Evolutionary conservation across 2,797 vertebrate genomes (phyloP).

Genomic region (Sibirionetta formosa): DNA sequence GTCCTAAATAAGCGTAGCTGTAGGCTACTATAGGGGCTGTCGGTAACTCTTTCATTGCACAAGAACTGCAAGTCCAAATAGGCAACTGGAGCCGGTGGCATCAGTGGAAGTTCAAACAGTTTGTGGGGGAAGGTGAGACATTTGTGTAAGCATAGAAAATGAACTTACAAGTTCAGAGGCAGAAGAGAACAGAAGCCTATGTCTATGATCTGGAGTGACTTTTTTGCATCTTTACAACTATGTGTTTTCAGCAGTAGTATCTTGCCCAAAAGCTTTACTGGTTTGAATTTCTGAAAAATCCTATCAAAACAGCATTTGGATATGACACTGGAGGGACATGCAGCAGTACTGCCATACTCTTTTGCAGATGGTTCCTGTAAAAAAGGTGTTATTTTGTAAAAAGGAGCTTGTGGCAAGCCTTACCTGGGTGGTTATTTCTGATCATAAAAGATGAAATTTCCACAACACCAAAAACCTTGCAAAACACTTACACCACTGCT

Average conservation of each 20-base stretch:
- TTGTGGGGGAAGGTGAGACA: rapidly evolving
- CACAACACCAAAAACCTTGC: neutral
- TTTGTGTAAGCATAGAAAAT: neutral
- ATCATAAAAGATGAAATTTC: neutral
- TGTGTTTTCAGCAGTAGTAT: neutral
- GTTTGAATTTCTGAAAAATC: neutral
- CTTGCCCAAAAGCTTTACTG: neutral
- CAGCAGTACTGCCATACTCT: neutral
- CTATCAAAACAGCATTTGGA: neutral
- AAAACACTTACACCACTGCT: neutral
- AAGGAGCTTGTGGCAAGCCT: neutral
- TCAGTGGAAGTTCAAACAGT: neutral
- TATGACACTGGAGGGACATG: rapidly evolving
- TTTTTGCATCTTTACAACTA: neutral
- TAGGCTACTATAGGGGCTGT: neutral
- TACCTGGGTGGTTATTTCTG: neutral
- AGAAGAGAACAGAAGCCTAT: neutral
- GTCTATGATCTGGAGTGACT: neutral
- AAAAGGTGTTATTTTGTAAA: neutral
- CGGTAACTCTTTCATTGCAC: neutral
- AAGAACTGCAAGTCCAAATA: neutral
- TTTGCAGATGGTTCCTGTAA: neutral
- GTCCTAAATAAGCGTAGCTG: neutral
- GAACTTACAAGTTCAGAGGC: neutral
- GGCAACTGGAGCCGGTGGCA: neutral